Evolutionary conservation across 2,888 invertebrate genomes (phyloP), one percentile per base, ranked within the genome.

Genomic region (Hartigia nigra): DNA sequence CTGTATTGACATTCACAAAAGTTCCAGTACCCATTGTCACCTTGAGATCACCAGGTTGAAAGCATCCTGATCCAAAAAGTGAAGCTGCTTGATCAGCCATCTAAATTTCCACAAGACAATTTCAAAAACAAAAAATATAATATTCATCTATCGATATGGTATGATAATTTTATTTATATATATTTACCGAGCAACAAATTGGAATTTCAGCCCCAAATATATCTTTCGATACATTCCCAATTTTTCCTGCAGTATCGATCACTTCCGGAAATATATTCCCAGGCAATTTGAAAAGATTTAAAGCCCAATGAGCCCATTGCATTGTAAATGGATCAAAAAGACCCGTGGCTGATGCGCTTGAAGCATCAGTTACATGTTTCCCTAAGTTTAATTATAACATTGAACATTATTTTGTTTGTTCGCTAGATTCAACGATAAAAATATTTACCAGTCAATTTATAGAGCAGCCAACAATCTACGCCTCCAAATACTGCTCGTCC

Each of bases 1-100:
- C 97, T 0, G 98, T 97, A 89, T 97, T 96, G 69, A 98, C 94
- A 90, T 98, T 95, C 74, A 98, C 92, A 92, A 98, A 98, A 0
- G 96, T 96, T 0, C 98, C 98, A 0, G 98, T 98, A 0, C 98
- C 98, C 92, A 98, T 94, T 0, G 98, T 98, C 3, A 98, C 92
- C 90, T 98, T 98, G 1, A 97, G 93, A 89, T 97, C 96, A 36
- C 97, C 96, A 0, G 93, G 92, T 4, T 94, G 91, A 88, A 96
- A 96, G 87, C 97, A 97, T 81, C 96, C 96, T 0, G 96, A 96
- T 9, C 98, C 98, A 93, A 96, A 97, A 93, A 97, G 94, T 0
- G 98, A 96, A 0, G 98, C 96, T 3, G 97, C 95, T 92, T 98
- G 98, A 90, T 98, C 97, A 23, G 96, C 96, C 93, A 96, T 94